These are phyloP conservation scores for Nannobrachium achirus DNA, from an alignment of 2,113 vertebrate species.

Conservation along the genomic window DNA sequence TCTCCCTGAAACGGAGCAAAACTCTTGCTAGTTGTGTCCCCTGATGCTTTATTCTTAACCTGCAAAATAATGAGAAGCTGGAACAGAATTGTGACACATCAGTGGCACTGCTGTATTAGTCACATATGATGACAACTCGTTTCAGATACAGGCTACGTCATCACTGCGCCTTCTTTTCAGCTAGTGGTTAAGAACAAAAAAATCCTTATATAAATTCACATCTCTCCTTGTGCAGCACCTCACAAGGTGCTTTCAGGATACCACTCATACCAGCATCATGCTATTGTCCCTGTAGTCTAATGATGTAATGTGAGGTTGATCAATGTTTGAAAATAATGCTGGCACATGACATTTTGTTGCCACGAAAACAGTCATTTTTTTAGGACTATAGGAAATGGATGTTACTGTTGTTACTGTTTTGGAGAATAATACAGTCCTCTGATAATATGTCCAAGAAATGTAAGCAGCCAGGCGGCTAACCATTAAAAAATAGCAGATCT, in stretches of 20 bases:
- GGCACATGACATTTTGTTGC: conserved; percentile 8
- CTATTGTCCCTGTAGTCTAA: neutral
- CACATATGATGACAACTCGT: conserved; percentile 5
- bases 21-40: conserved; percentile 1
- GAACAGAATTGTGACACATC: conserved; percentile 24
- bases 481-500: no score
- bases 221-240: neutral
- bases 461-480: conserved; percentile 39
- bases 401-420: conserved; percentile 12
- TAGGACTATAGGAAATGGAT: conserved; percentile 12
- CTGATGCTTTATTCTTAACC: conserved; percentile 36
- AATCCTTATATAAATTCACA: conserved; percentile 5
- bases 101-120: neutral
- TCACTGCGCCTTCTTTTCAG: conserved; percentile 4
- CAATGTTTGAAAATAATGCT: neutral
- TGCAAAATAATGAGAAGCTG: conserved; percentile 51
- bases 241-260: conserved; percentile 6
- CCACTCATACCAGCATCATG: conserved; percentile 5
- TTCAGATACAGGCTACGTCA: neutral
- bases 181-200: neutral
- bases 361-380: conserved; percentile 7
- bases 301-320: neutral
- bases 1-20: conserved; percentile 29
- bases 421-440: neutral
- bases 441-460: conserved; percentile 27